A percentile compares a stretch with the other conserved stretches of the same genome.
phyloP scores from a whole-genome alignment of 2,888 invertebrate genomes.

The Eubasilissa splendida region DNA sequence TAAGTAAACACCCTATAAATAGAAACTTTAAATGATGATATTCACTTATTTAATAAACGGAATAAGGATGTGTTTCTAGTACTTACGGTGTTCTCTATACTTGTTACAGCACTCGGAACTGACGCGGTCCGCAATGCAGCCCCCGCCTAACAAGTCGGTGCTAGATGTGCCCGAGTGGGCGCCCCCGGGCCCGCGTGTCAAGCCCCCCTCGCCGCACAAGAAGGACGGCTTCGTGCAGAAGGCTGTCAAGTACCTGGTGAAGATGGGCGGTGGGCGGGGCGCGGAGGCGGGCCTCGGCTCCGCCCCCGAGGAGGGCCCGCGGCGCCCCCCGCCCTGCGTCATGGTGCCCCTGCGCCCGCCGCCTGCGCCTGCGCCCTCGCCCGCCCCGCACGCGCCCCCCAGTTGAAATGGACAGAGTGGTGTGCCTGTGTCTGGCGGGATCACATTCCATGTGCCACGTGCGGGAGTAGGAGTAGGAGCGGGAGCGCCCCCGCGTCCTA shows the following conservation, averaged over 20 bases:
- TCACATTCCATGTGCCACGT: slow-evolving; percentile 48
- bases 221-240: slow-evolving; percentile 72
- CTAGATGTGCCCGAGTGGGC: slow-evolving; percentile 78
- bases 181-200: slow-evolving; percentile 60
- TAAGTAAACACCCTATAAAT: too few relatives aligned
- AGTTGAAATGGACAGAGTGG: slow-evolving; percentile 50
- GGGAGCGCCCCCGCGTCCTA: slow-evolving; percentile 47
- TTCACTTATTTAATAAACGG: too few relatives aligned
- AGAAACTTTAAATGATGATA: too few relatives aligned
- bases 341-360: slow-evolving; percentile 64
- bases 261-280: slow-evolving; percentile 69
- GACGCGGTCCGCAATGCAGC: slow-evolving; percentile 78
- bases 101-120: slow-evolving; percentile 77
- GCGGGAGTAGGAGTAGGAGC: not conserved
- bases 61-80: too few relatives aligned
- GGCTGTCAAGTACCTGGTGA: slow-evolving; percentile 67
- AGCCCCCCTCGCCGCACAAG: slow-evolving; percentile 62
- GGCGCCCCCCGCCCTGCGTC: slow-evolving; percentile 59
- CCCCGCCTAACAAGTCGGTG: slow-evolving; percentile 79
- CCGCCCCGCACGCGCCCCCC: slow-evolving; percentile 57
- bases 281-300: slow-evolving; percentile 37
- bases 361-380: slow-evolving; percentile 59
- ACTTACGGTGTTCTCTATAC: too few relatives aligned
- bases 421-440: slow-evolving; percentile 31
- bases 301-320: slow-evolving; percentile 57